phyloP scores from a whole-genome alignment of 2,888 invertebrate genomes.

The Yponomeuta sedellus region DNA sequence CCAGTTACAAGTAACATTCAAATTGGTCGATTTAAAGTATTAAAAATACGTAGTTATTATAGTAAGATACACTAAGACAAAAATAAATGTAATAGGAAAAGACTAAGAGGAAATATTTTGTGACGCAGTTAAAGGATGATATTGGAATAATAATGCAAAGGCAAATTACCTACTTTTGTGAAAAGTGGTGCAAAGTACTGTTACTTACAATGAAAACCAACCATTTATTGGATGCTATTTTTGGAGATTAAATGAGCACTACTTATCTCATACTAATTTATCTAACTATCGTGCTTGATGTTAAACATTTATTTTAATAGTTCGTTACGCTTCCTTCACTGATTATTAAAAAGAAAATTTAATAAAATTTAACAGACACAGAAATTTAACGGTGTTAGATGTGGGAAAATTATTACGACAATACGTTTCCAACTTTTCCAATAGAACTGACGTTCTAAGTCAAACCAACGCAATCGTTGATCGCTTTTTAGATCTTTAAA shows the following conservation, averaged over 20 bases:
- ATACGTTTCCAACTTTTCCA: conserved; percentile 26
- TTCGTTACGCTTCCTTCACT: not conserved
- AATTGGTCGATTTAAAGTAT: conserved; percentile 12
- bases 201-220: not conserved
- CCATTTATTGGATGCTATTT: not conserved
- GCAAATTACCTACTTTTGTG: not conserved
- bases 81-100: not conserved
- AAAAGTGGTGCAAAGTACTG: not conserved
- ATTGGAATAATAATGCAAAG: not conserved
- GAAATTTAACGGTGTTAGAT: too few relatives aligned
- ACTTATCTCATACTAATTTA: not conserved
- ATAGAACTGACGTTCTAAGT: conserved; percentile 39
- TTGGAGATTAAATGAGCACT: not conserved
- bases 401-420: too few relatives aligned
- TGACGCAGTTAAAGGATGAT: not conserved
- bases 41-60: not conserved
- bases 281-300: not conserved
- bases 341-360: not conserved
- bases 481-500: conserved; percentile 43
- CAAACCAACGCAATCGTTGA: conserved; percentile 48
- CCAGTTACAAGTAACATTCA: conserved; percentile 5
- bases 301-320: not conserved
- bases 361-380: conserved; percentile 14
- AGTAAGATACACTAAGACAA: not conserved
- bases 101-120: not conserved